Evolutionary conservation across 2,797 vertebrate species (phyloP).

Genomic region (Eulemur rubriventer): DNA sequence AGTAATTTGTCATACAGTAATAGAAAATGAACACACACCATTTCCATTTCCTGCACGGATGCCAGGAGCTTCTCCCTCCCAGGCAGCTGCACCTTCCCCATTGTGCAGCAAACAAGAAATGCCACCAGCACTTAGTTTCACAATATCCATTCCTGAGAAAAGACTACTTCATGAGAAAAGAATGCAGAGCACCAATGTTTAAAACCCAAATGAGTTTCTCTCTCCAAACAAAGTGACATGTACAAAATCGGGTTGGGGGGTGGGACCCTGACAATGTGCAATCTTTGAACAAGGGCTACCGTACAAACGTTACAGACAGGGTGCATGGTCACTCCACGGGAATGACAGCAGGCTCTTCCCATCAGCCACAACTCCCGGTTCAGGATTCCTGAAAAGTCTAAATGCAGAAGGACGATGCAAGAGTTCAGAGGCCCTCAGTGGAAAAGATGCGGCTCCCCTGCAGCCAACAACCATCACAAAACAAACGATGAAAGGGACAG

Average conservation of each 20-base stretch:
- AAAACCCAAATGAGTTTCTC: background rate
- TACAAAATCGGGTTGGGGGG: background rate
- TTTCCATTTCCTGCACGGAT: background rate
- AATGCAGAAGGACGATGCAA: rapidly evolving
- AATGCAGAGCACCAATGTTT: background rate
- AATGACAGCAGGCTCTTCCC: background rate
- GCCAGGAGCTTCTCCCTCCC: background rate
- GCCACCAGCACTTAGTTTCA: background rate
- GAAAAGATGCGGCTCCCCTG: background rate
- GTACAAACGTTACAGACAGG: rapidly evolving
- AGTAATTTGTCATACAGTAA: background rate
- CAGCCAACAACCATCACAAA: background rate
- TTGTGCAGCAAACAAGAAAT: background rate
- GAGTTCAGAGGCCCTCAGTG: background rate
- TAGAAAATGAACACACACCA: background rate
- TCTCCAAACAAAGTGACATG: background rate
- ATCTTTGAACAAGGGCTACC: background rate
- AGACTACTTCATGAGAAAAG: background rate
- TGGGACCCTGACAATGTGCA: background rate
- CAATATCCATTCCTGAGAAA: background rate
- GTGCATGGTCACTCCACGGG: background rate
- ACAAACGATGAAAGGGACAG: background rate
- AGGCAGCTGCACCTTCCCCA: background rate
- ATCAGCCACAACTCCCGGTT: background rate
- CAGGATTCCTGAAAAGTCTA: background rate